Evolutionary conservation across 2,113 vertebrate genomes (phyloP), one percentile per base, ranked within the genome.

Genomic region (Hypomesus transpacificus): DNA sequence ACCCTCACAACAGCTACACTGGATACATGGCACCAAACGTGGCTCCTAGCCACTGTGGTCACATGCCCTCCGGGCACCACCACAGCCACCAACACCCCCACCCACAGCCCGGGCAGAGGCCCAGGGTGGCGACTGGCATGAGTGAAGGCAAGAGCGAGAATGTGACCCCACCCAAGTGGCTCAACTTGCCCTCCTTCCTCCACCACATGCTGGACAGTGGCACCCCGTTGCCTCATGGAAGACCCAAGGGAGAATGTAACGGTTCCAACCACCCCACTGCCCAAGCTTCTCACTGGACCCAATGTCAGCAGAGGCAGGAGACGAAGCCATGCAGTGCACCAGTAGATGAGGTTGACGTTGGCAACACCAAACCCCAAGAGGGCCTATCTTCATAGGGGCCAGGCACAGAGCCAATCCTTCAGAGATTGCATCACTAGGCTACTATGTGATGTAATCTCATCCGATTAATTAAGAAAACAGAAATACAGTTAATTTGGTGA

Each of bases 391-490:
- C 28, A 6, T 34, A 14, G 3, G 17, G 16, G 31, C 8, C 17
- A 62, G 60, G 24, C 31, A 63, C 24, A 17, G 60, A 63, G 16
- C 26, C 26, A 63, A 14, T 28, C 31, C 13, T 16, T 17, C 59
- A 24, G 11, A 5, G 13, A 61, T 24, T 63, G 14, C 14, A 63
- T 63, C 16, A 17, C 60, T 9, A 14, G 2, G 20, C 9, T 17
- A 26, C 31, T 63, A 62, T 63, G n/a, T 34, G 5, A 66, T 66
- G 50, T 51, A 59, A 50, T 71, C 53, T 54, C 61, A 71, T 71
- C 6, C 24, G 9, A 63, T 59, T 71, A 62, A 69, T 69, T 69
- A 69, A 59, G 3, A 31, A 46, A 46, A 69, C 28, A 39, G 20
- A 26, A 31, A 31, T 14, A 58, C 5, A 58, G 24, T 34, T 4